Evolutionary conservation across 1,140 invertebrate species (phyloP).

Genomic region (Cylas formicarius): DNA sequence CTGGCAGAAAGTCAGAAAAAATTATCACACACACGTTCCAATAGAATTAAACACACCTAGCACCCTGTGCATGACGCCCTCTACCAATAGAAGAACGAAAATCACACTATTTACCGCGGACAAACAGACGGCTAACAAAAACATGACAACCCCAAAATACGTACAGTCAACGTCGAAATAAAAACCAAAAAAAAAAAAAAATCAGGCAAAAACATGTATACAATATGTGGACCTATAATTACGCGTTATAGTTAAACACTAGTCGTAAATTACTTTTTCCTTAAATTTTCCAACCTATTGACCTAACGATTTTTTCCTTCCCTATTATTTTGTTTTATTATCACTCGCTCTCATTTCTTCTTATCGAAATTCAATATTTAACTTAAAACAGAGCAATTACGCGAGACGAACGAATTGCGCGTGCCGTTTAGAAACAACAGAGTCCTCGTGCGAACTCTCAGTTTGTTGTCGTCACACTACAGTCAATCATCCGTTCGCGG

Average conservation of each 20-base stretch:
- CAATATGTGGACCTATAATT: conserved; percentile 28
- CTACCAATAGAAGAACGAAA: too few relatives aligned
- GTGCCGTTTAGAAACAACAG: conserved; percentile 4
- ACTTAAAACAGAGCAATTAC: conserved; percentile 11
- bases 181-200: conserved; percentile 33
- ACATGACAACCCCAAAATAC: conserved; percentile 18
- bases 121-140: conserved; percentile 7
- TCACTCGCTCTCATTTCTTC: background rate
- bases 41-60: too few relatives aligned
- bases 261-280: conserved; percentile 36
- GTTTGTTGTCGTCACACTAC: conserved; percentile 8
- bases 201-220: conserved; percentile 34
- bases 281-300: conserved; percentile 22
- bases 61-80: too few relatives aligned
- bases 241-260: conserved; percentile 36
- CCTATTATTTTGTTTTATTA: too few relatives aligned
- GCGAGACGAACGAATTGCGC: conserved; percentile 10
- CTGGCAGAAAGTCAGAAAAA: too few relatives aligned
- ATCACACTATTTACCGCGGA: too few relatives aligned
- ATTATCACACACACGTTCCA: too few relatives aligned
- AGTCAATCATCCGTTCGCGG: conserved; percentile 2
- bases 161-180: conserved; percentile 18
- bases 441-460: conserved; percentile 3
- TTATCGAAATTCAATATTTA: conserved; percentile 4
- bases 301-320: conserved; percentile 28